phyloP scores from a whole-genome alignment of 2,113 vertebrate species.

The Malurus melanocephalus region DNA sequence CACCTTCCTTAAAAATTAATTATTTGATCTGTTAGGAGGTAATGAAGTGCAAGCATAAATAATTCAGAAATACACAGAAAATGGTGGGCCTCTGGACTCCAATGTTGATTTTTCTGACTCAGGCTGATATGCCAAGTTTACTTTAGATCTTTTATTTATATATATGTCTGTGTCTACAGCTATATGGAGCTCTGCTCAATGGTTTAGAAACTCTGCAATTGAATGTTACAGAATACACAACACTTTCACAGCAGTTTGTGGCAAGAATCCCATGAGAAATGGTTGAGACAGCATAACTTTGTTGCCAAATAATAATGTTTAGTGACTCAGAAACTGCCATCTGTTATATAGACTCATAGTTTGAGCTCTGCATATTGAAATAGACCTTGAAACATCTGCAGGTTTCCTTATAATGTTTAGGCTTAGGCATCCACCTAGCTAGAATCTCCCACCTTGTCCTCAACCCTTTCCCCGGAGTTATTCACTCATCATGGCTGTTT shows the following conservation, averaged over 20 bases:
- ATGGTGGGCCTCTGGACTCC: background rate
- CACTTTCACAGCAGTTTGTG: conserved; percentile 28
- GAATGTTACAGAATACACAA: background rate
- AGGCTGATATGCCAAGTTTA: background rate
- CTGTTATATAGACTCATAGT: conserved; percentile 53
- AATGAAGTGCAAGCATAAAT: background rate
- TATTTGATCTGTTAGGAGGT: background rate
- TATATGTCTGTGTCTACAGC: background rate
- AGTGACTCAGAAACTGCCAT: conserved; percentile 65
- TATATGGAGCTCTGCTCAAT: background rate
- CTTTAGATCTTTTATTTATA: background rate
- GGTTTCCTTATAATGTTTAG: background rate
- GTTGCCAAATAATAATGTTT: conserved; percentile 57
- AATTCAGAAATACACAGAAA: background rate
- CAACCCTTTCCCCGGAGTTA: background rate
- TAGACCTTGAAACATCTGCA: conserved; percentile 47
- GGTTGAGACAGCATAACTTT: background rate
- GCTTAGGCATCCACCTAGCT: background rate
- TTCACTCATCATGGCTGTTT: background rate
- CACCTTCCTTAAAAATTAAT: background rate
- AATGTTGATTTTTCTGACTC: background rate
- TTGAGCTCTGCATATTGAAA: conserved; percentile 39
- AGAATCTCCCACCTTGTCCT: background rate
- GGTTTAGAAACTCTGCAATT: background rate
- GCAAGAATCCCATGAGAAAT: conserved; percentile 52